Evolutionary conservation across 92 coral and sea anemone genomes (phyloP).

Genomic region (Galaxea fascicularis): DNA sequence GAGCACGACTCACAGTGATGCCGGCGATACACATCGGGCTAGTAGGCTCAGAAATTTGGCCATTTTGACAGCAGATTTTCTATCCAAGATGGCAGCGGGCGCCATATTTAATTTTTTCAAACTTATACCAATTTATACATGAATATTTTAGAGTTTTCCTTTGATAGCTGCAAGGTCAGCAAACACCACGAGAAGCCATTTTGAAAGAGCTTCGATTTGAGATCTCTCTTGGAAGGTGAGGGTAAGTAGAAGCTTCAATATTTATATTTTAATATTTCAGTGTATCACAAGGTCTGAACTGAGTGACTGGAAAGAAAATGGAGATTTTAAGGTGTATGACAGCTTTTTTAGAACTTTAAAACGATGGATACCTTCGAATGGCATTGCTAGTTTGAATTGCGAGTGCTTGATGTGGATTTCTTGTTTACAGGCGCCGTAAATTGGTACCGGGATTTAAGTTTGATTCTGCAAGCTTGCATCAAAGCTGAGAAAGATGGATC

Average conservation of each 20-base stretch:
- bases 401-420: not conserved
- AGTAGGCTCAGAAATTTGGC: constrained; percentile 33
- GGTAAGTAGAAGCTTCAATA: constrained; percentile 32
- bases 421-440: constrained; percentile 11
- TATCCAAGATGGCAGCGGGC: constrained; percentile 35
- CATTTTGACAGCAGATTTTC: constrained; percentile 40
- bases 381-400: constrained; percentile 11
- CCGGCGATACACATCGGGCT: constrained; percentile 28
- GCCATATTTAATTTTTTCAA: constrained; percentile 13
- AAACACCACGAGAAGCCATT: constrained; percentile 27
- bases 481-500: constrained; percentile 14
- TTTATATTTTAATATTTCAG: constrained; percentile 16
- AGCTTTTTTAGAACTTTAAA: constrained; percentile 27
- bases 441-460: constrained; percentile 20
- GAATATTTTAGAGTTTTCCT: constrained; percentile 17
- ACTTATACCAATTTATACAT: constrained; percentile 11
- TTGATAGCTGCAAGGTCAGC: not conserved
- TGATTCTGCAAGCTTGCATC: constrained; percentile 29
- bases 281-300: constrained; percentile 9
- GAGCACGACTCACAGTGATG: too few relatives aligned
- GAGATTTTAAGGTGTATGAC: constrained; percentile 8
- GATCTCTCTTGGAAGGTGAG: not conserved
- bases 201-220: constrained; percentile 22
- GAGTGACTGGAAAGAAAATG: constrained; percentile 22
- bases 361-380: constrained; percentile 37